Conservation (phyloP, 2,113 vertebrate genomes). For the Tringa solitaria region DNA sequence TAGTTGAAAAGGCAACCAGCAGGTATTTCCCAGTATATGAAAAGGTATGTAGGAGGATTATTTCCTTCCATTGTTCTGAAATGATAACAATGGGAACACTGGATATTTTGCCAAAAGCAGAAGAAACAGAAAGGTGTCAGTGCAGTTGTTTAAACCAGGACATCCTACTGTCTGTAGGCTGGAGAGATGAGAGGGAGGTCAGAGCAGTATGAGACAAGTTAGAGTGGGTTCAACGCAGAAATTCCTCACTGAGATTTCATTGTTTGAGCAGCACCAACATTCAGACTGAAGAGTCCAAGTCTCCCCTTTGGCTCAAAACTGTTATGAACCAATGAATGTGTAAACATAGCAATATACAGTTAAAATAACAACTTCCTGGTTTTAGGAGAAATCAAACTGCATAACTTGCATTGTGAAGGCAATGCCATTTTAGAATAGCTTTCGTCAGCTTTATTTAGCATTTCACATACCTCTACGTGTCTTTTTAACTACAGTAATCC, state of each 20-base stretch:
- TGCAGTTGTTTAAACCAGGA: not conserved
- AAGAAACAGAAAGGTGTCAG: not conserved
- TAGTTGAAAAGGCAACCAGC: constrained; percentile 75
- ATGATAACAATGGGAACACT: not conserved
- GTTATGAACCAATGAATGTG: not conserved
- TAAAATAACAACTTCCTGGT: not conserved
- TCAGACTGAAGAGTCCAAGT: not conserved
- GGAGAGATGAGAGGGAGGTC: not conserved
- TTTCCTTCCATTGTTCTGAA: not conserved
- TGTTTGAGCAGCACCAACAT: not conserved
- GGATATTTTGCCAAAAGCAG: not conserved
- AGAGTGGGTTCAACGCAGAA: not conserved
- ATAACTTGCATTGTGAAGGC: not conserved
- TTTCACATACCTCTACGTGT: not conserved
- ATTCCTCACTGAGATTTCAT: not conserved
- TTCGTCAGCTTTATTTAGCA: not conserved
- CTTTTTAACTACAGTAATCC: not conserved
- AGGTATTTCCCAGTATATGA: constrained; percentile 87
- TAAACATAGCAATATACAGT: not conserved
- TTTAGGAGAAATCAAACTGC: not conserved
- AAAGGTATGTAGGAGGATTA: constrained; percentile 74
- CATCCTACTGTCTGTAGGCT: not conserved
- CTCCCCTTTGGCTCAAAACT: not conserved
- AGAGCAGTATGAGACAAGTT: not conserved
- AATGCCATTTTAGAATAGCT: not conserved